A percentile compares a stretch with the other conserved stretches of the same genome.
Conservation (phyloP, 2,113 vertebrate species). For the Penelope pileata region DNA sequence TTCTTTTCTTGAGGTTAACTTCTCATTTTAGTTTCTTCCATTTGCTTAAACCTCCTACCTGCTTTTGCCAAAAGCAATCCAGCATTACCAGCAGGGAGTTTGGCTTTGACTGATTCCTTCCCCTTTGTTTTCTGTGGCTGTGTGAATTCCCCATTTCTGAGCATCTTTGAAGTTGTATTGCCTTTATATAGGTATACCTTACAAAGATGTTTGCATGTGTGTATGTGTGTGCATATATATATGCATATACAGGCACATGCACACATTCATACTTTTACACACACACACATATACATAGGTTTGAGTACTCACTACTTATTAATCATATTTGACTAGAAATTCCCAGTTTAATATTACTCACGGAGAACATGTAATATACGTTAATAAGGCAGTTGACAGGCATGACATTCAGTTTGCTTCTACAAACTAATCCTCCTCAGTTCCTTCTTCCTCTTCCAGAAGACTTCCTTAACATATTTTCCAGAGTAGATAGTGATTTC, state of each 20-base stretch:
- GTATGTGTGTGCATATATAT: rapidly evolving
- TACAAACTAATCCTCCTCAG: background rate
- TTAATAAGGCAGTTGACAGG: background rate
- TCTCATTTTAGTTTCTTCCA: background rate
- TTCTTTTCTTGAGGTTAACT: background rate
- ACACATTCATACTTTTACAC: background rate
- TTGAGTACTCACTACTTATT: background rate
- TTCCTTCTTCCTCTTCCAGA: background rate
- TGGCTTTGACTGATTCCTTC: background rate
- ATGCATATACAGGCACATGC: background rate
- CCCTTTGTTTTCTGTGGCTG: background rate
- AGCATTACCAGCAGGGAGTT: background rate
- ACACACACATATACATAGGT: too few relatives aligned
- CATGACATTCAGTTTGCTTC: background rate
- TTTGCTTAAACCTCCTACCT: background rate
- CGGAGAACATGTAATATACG: background rate
- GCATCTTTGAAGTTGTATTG: background rate
- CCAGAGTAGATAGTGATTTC: background rate
- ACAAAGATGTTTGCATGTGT: background rate
- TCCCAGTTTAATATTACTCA: background rate
- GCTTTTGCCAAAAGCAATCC: background rate
- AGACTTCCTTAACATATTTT: background rate
- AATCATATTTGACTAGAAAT: background rate
- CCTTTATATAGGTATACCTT: background rate
- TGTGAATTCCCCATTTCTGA: background rate